These are phyloP conservation scores for Psettodes erumei DNA, from an alignment of 2,113 vertebrate species.

Conservation along the genomic window DNA sequence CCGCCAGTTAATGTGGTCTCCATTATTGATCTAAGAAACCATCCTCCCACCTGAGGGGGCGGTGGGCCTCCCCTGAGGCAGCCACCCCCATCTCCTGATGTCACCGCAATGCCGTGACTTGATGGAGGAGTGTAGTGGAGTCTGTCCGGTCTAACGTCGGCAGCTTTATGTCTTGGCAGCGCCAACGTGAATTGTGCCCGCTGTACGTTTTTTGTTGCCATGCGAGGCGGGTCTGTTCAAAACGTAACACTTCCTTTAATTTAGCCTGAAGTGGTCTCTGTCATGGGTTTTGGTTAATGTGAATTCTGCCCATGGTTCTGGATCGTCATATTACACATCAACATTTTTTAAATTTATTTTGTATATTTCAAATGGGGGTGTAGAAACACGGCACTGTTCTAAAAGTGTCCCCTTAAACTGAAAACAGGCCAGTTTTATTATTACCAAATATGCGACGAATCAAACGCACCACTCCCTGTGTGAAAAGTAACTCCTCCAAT, in stretches of 20 bases:
- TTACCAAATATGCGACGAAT: background rate
- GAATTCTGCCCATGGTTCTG: no score
- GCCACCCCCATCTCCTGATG: background rate
- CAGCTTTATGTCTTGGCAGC: background rate
- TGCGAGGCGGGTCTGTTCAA: no score
- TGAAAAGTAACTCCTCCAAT: background rate
- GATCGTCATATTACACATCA: no score
- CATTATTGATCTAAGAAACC: background rate
- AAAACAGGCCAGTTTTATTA: background rate
- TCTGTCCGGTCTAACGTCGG: no score
- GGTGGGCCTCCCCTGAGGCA: slow-evolving; percentile 1
- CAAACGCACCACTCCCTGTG: background rate
- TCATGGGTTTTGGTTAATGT: no score
- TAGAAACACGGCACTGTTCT: background rate
- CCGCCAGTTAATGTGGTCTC: background rate
- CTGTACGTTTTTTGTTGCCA: background rate
- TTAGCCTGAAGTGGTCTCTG: no score
- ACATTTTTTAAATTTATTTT: no score
- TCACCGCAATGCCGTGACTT: background rate
- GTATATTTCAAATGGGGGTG: background rate
- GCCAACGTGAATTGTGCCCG: background rate
- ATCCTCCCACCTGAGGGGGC: background rate
- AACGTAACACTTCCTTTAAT: no score
- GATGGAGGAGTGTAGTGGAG: background rate
- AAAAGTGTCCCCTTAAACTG: background rate